Conservation (phyloP, 53 echinoderm and acorn worm genomes). For the Hippasteria phrygiana region DNA sequence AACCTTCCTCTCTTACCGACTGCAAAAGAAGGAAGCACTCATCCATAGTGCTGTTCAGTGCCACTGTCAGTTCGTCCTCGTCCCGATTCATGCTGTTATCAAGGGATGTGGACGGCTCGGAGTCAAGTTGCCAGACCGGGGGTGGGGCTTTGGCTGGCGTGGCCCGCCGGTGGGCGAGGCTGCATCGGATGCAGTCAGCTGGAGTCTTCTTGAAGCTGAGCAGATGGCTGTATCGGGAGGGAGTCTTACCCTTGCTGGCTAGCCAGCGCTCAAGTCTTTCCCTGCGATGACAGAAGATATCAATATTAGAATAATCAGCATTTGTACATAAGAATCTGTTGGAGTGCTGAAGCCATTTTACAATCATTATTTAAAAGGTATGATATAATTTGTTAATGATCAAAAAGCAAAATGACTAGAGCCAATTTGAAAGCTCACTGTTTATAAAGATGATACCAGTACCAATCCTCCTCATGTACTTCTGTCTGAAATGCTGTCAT, state of each 20-base stretch:
- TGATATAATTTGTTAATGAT: too few relatives aligned
- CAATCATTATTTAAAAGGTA: too few relatives aligned
- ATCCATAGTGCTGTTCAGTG: conserved; percentile 56
- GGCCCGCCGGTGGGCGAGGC: neutral
- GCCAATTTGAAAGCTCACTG: too few relatives aligned
- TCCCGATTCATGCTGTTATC: conserved; percentile 1
- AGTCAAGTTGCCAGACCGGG: conserved; percentile 42
- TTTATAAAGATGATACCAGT: too few relatives aligned
- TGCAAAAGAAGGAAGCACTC: conserved; percentile 73
- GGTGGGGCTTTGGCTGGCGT: conserved; percentile 15
- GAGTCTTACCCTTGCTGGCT: conserved; percentile 85
- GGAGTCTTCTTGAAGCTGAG: conserved; percentile 66
- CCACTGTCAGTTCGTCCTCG: conserved; percentile 12
- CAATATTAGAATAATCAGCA: neutral
- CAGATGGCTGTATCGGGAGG: conserved; percentile 68
- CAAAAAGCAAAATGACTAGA: too few relatives aligned
- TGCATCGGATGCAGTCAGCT: conserved; percentile 36
- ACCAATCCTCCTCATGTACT: too few relatives aligned
- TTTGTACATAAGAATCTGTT: too few relatives aligned
- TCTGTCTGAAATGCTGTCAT: too few relatives aligned
- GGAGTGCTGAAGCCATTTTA: too few relatives aligned
- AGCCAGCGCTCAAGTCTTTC: conserved; percentile 81
- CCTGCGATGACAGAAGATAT: conserved; percentile 37
- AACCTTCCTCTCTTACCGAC: conserved; percentile 51
- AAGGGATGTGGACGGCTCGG: neutral